Conservation (phyloP, 2,888 invertebrate genomes). For the Apodemia duryi region DNA sequence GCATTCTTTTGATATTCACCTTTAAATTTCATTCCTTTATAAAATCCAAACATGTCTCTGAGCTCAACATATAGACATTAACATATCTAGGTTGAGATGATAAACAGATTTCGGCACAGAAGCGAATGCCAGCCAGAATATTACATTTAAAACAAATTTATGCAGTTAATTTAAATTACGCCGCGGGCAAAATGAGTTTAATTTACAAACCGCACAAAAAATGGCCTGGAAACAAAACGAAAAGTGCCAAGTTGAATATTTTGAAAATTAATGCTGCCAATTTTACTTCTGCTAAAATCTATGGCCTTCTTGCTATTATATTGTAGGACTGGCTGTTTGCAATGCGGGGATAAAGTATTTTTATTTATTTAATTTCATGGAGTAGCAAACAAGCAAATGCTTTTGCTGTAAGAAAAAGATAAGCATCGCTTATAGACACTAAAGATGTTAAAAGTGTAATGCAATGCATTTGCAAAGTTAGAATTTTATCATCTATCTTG, state of each 20-base stretch:
- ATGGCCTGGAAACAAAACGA: constrained; percentile 16
- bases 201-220: constrained; percentile 17
- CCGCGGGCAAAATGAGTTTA: constrained; percentile 15
- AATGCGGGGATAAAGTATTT: neutral
- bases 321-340: neutral
- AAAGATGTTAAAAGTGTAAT: too few species aligned
- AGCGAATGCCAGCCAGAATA: neutral
- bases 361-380: too few species aligned
- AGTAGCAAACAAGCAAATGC: too few species aligned
- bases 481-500: too few species aligned
- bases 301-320: neutral
- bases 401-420: too few species aligned
- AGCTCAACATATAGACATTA: neutral
- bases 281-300: constrained; percentile 1
- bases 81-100: neutral
- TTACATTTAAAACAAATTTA: constrained; percentile 17
- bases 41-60: neutral
- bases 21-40: neutral
- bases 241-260: constrained; percentile 16
- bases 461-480: too few species aligned
- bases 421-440: too few species aligned
- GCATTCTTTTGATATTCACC: too few species aligned
- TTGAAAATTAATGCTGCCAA: constrained; percentile 11
- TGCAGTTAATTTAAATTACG: constrained; percentile 18
- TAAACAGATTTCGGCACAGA: constrained; percentile 1